phyloP scores from a whole-genome alignment of 2,888 invertebrate species.

The Bellardia bayeri region DNA sequence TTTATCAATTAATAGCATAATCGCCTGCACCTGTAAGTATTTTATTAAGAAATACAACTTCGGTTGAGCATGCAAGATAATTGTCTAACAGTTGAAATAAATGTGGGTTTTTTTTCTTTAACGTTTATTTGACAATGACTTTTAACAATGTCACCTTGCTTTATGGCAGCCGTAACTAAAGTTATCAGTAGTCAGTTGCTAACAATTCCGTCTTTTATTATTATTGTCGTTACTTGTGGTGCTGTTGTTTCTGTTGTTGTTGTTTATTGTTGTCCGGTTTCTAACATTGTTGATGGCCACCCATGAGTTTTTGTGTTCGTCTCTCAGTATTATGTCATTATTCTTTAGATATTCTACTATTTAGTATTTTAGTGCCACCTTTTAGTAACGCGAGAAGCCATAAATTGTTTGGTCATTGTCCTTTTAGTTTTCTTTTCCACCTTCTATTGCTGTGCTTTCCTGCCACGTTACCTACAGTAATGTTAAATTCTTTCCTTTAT shows the following conservation, averaged over 20 bases:
- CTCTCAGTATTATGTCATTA: conserved; percentile 63
- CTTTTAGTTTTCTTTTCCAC: conserved; percentile 53
- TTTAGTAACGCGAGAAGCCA: conserved; percentile 72
- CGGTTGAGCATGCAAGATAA: conserved; percentile 8
- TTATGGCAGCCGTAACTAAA: conserved; percentile 51
- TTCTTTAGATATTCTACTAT: conserved; percentile 63
- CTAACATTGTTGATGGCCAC: conserved; percentile 54
- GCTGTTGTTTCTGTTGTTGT: conserved; percentile 35
- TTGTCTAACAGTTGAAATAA: not conserved
- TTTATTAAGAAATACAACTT: conserved; percentile 8
- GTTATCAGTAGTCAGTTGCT: conserved; percentile 57
- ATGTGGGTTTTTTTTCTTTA: not conserved
- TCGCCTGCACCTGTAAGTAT: conserved; percentile 36
- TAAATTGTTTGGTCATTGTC: conserved; percentile 73
- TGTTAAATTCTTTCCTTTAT: conserved; percentile 59
- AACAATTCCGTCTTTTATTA: conserved; percentile 53
- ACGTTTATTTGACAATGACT: conserved; percentile 47
- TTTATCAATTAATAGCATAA: conserved; percentile 13
- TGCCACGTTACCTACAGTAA: conserved; percentile 48
- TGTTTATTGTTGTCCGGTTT: conserved; percentile 20
- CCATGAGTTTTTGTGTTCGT: conserved; percentile 49
- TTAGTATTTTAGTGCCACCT: conserved; percentile 67
- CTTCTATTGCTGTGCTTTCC: conserved; percentile 60
- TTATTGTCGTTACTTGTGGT: conserved; percentile 46
- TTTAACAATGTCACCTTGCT: conserved; percentile 61